Evolutionary conservation across 2,888 invertebrate genomes (phyloP), one percentile per base, ranked within the genome.

Genomic region (Acleris sparsana): DNA sequence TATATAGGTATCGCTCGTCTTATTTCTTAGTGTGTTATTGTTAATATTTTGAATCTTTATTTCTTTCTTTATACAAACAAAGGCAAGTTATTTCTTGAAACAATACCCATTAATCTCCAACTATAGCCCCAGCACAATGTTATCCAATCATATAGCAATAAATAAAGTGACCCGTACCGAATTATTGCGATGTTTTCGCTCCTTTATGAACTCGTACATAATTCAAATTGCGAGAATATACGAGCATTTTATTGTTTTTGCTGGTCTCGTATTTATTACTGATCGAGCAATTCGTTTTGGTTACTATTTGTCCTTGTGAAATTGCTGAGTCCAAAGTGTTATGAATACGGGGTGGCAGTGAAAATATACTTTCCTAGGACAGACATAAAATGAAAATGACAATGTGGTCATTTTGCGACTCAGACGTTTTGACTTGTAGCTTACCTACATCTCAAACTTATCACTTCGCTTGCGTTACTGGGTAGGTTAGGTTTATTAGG

Each of bases 81-180:
- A n/a, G 48, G 13, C 44, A 25, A 20, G 56, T 17, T 20, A 44
- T 53, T 51, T 59, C 48, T 17, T 20, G 46, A 53, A 48, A 63
- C 63, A 63, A 59, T 22, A 17, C 22, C 46, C 63, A 59, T 63
- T 63, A 59, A 63, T 59, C 46, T 17, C 22, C 9, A 58, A 62
- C 46, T 53, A 59, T n/a, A 5, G 17, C 17, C 33, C 13, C 13
- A 51, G 39, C 53, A 63, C 58, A 63, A 63, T 53, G 58, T 53
- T 65, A 75, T 72, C 75, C 78, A 78, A 80, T 81, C 78, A 78
- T 79, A 75, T 66, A 69, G 71, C 73, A 70, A 77, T 80, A 80
- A 78, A 80, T 75, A 79, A 78, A 66, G 69, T 70, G 68, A 61
- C 48, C 62, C 65, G 62, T 61, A 25, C 48, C 63, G 71, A 78